Conservation (phyloP, 2,113 vertebrate genomes). For the Aleadryas rufinucha region DNA sequence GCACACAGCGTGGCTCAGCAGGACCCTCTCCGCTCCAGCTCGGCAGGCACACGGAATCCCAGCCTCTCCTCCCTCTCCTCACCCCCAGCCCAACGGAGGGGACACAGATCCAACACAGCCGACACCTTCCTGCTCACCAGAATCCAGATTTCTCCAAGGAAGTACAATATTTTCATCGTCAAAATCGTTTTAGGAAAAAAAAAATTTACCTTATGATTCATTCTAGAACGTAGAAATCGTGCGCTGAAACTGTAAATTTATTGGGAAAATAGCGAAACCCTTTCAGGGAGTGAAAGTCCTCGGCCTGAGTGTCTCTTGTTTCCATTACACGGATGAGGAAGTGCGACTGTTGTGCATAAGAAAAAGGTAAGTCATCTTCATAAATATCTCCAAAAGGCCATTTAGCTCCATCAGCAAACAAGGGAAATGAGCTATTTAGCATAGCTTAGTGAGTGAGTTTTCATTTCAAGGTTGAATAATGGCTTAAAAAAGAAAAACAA, state of each 20-base stretch:
- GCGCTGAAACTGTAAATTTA: neutral
- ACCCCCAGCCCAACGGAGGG: neutral
- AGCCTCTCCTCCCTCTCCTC: too few species aligned
- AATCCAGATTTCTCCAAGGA: neutral
- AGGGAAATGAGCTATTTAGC: neutral
- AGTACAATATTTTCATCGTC: neutral
- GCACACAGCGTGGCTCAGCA: accelerated
- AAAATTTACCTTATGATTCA: neutral
- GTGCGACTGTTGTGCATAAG: neutral
- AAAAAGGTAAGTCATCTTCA: neutral
- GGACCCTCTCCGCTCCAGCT: accelerated
- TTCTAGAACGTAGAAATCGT: neutral
- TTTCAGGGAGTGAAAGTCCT: neutral
- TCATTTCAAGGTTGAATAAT: slow-evolving; percentile 46
- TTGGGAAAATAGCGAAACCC: neutral
- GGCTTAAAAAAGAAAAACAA: slow-evolving; percentile 21
- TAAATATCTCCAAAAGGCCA: slow-evolving; percentile 13
- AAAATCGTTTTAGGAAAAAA: too few species aligned
- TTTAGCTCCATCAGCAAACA: neutral
- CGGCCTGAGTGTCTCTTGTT: neutral
- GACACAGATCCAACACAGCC: accelerated
- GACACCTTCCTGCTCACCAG: accelerated
- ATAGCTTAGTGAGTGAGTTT: neutral
- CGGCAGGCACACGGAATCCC: accelerated
- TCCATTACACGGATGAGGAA: neutral